Base-by-base conservation (phyloP, 2,797 vertebrate species). In the Arnoldichthys spilopterus region DNA sequence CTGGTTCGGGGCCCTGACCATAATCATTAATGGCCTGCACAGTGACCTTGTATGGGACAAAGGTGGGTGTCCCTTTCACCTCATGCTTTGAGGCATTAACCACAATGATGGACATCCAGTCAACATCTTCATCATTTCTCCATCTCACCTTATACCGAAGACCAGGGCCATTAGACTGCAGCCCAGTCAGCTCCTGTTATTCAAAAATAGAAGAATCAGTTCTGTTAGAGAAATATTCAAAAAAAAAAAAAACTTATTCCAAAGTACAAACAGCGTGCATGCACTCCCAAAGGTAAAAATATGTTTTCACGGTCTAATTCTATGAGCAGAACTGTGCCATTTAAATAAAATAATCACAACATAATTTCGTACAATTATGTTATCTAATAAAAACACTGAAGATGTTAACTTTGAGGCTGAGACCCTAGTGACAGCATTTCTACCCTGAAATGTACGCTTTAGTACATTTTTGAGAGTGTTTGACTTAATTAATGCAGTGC, bases 61-160 rank as follows among this genome's bases (percentile, higher is more conserved):
- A 98, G 8, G 94, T 97, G 20, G 94, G 95, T 3, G 96, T 96
- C 81, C 93, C 96, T 0, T 94, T 92, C 76, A 99, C 96, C 28
- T 95, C 91, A 15, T 94, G 95, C 74, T 94, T 92, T n/a, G 97
- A 97, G 59, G 90, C 91, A 32, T 98, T 97, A 83, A 93, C 94
- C 74, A 98, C 95, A 18, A 86, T 93, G 80, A 94, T 91, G 6
- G 95, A 95, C 0, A 91, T 92, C 97, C 97, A 99, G 0, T 95
- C 94, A 63, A 94, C 93, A 5, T 95, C 95, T 49, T 95, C 96
- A 77, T 93, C 96, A 90, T 95, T 95, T 76, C 94, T 94, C 97
- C 97, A 99, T 85, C 92, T 95, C 62, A 99, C 96, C 88, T 92
- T 96, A 90, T 99, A 99, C 72, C 94, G 93, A 78, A 99, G 94